Percentiles rank a stretch among this genome's conserved stretches.
phyloP scores from a whole-genome alignment of 2,888 invertebrate species.

The Pomacea canaliculata region DNA sequence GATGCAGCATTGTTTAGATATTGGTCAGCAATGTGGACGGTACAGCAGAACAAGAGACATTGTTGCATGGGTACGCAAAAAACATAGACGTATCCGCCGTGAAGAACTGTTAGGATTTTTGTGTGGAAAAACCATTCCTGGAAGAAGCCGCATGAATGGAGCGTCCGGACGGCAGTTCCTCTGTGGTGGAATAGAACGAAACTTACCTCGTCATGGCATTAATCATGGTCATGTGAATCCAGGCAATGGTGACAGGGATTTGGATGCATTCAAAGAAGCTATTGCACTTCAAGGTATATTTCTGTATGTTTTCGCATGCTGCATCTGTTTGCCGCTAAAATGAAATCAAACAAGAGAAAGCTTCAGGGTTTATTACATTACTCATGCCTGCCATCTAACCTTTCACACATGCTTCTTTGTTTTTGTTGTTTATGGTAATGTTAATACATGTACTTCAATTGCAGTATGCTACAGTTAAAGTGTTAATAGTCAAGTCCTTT shows the following conservation, averaged over 20 bases:
- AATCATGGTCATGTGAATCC: constrained; percentile 33
- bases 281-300: constrained; percentile 75
- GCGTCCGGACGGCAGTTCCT: constrained; percentile 17
- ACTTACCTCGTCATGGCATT: constrained; percentile 36
- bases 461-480: too few species aligned
- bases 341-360: too few species aligned
- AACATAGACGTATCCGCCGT: constrained; percentile 79
- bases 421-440: too few species aligned
- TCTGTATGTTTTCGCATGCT: too few species aligned
- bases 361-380: too few species aligned
- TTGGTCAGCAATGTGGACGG: constrained; percentile 80
- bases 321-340: too few species aligned
- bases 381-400: too few species aligned
- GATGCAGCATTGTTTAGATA: constrained; percentile 78
- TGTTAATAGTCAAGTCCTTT: too few species aligned
- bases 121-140: constrained; percentile 77
- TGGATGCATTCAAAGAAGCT: constrained; percentile 83
- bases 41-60: constrained; percentile 82
- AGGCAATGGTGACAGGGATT: constrained; percentile 73
- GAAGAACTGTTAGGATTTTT: constrained; percentile 84
- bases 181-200: constrained; percentile 23
- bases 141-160: constrained; percentile 48
- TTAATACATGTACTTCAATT: too few species aligned
- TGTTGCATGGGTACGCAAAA: constrained; percentile 81
- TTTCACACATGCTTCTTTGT: too few species aligned